Evolutionary conservation across 2,797 vertebrate genomes (phyloP).

Genomic region (Petrocephalus sullivani): DNA sequence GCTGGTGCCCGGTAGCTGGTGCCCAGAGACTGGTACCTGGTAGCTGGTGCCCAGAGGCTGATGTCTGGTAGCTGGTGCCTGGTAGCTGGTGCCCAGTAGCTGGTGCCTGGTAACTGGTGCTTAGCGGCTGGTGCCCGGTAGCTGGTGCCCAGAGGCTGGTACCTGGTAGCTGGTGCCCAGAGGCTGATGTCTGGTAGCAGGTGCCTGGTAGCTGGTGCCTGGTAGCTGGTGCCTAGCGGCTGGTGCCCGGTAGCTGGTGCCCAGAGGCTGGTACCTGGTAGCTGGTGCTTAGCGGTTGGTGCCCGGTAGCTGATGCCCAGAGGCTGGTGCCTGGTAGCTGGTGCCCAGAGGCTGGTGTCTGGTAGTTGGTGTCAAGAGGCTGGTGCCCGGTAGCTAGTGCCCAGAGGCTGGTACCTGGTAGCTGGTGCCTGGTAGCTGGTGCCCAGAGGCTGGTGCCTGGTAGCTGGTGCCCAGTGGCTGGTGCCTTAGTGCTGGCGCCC

Average conservation of each 20-base stretch:
- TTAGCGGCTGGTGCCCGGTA: no score
- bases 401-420: not conserved
- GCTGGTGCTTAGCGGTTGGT: not conserved
- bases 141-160: not conserved
- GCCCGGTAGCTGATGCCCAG: not conserved
- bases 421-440: not conserved
- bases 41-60: not conserved
- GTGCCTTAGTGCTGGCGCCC: no score
- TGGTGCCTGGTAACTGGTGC: not conserved
- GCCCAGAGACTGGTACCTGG: no score
- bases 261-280: no score
- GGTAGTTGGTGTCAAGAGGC: no score
- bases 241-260: not conserved
- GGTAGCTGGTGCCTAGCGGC: not conserved
- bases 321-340: no score
- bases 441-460: not conserved
- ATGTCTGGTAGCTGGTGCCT: not conserved
- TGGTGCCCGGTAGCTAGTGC: not conserved
- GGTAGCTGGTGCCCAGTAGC: no score
- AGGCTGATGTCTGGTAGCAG: not conserved
- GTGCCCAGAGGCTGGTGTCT: no score
- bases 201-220: not conserved
- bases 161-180: not conserved
- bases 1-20: not conserved
- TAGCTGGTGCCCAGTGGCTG: no score